A percentile compares a stretch with the other conserved stretches of the same genome.
These are phyloP conservation scores for Oikopleura albicans DNA, from an alignment of 23 tunicate species.

Conservation along the genomic window DNA sequence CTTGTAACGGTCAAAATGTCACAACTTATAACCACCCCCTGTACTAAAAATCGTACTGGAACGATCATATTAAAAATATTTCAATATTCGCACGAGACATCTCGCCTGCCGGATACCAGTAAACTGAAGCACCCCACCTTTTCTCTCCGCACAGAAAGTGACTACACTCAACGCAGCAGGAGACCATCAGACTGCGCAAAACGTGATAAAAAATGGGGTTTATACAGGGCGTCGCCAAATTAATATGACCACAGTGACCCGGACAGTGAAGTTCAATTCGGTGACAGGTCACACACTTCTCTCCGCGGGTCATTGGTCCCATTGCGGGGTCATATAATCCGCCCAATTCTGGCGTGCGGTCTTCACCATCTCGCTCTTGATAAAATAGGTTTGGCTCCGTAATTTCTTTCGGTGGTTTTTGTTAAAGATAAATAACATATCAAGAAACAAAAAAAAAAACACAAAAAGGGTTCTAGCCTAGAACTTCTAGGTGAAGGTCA, in stretches of 20 bases:
- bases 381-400: not conserved
- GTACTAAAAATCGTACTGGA: no score
- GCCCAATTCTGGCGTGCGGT: not conserved
- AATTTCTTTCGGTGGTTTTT: no score
- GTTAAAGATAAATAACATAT: no score
- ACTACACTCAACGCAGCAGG: not conserved
- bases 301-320: constrained; percentile 1
- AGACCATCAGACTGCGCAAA: not conserved
- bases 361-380: not conserved
- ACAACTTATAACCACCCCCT: no score
- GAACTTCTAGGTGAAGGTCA: no score
- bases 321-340: not conserved
- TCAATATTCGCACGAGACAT: no score
- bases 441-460: no score
- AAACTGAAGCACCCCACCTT: no score
- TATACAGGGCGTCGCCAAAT: not conserved
- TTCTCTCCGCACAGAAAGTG: constrained; percentile 8
- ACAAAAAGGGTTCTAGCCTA: no score
- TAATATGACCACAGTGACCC: constrained; percentile 14
- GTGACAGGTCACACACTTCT: not conserved
- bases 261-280: not conserved
- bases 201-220: not conserved
- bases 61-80: no score
- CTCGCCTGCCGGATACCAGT: no score
- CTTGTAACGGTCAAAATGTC: no score